Evolutionary conservation across 2,797 vertebrate genomes (phyloP).

Genomic region (Calcarius lapponicus): DNA sequence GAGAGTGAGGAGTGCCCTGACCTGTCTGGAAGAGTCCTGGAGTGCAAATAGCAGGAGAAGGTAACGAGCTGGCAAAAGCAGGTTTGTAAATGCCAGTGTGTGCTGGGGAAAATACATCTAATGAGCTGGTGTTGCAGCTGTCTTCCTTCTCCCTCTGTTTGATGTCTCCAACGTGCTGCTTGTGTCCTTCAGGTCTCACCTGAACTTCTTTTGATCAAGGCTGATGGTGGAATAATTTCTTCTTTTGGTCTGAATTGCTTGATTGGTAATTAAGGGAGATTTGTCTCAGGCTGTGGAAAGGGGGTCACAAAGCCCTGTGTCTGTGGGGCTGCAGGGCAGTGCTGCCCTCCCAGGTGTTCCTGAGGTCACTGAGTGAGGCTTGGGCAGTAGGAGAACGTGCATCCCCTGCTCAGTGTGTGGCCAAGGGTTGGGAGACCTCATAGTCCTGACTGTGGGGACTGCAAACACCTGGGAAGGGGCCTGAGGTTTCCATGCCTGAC

Average conservation of each 20-base stretch:
- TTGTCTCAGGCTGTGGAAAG: not conserved
- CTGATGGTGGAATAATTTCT: not conserved
- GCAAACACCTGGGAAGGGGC: not conserved
- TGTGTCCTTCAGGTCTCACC: not conserved
- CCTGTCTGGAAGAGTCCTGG: not conserved
- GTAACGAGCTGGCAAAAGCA: not conserved
- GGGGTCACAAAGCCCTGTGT: not conserved
- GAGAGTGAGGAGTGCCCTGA: not conserved
- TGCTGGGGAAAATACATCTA: not conserved
- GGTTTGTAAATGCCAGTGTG: not conserved
- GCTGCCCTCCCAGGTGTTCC: not conserved
- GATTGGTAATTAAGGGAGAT: not conserved
- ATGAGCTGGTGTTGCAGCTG: not conserved
- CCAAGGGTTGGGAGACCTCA: fast-evolving
- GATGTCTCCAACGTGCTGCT: not conserved
- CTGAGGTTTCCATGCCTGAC: not conserved
- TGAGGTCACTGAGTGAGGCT: not conserved
- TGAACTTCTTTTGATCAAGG: not conserved
- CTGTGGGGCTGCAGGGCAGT: not conserved
- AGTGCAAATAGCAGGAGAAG: not conserved
- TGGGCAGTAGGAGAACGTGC: fast-evolving
- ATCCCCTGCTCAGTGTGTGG: fast-evolving
- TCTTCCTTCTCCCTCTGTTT: not conserved
- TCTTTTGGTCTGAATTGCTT: not conserved
- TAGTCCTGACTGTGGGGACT: too few relatives aligned